Base-by-base conservation (phyloP, 2,797 vertebrate species). In the Echeneis naucrates region DNA sequence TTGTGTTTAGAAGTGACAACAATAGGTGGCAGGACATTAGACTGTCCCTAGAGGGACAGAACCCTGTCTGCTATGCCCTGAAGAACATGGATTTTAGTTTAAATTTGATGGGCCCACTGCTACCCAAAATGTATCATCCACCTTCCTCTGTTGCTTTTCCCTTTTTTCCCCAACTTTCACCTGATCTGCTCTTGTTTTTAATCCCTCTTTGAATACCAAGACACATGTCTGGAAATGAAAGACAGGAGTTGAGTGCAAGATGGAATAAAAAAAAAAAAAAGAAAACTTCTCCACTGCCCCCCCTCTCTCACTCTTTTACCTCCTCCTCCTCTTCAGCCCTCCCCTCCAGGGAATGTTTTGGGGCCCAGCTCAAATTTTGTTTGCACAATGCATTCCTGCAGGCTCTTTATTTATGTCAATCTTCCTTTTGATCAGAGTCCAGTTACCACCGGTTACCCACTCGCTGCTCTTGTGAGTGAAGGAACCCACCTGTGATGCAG, bases 401-500 rank as follows among this genome's bases (percentile, higher is more conserved):
- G 93, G 92, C 94, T 95, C 95, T 95, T 95, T 96, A 95, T 95
- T 95, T 95, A 93, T 95, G 75, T 91, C 89, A 90, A 95, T 95
- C 94, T 88, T 94, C 59, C 84, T 92, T 95, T 95, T 94, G 94
- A 95, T 94, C 93, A 91, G 94, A 93, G 86, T 94, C 92, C 74
- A 85, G 92, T 95, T 93, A 92, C 95, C 78, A 87, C 84, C 61
- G 77, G 91, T 89, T 91, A 90, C 91, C 88, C 91, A 84, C 86
- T 91, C 91, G 83, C 91, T 88, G 82, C 89, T 94, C 93, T 94
- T 93, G 95, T 72, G 91, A 96, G 94, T 96, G 96, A 97, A 95
- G 95, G 93, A 96, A 96, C 94, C 96, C 96, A 97, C 96, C 96
- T 97, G 96, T 91, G 95, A 93, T 93, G 92, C 92, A 90, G 80